Percentiles rank a stretch among this genome's conserved stretches.
phyloP scores from a whole-genome alignment of 1,140 invertebrate genomes.

The Zaprionus tsacasi region DNA sequence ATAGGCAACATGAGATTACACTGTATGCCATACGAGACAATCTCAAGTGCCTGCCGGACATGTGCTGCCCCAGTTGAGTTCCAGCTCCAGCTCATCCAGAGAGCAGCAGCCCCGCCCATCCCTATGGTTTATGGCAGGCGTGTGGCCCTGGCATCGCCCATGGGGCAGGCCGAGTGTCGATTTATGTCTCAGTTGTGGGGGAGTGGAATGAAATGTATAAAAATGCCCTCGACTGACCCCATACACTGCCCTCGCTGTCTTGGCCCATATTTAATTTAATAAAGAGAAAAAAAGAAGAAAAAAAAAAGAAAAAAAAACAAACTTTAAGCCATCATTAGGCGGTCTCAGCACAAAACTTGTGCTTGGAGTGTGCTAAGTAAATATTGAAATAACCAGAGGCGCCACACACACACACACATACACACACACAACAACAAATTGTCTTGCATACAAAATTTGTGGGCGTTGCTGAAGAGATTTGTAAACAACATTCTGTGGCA shows the following conservation, averaged over 20 bases:
- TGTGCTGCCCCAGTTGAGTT: conserved; percentile 39
- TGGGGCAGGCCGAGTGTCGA: conserved; percentile 48
- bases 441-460: conserved; percentile 77
- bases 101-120: too few relatives aligned
- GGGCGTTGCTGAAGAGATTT: conserved; percentile 80
- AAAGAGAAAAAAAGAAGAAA: conserved; percentile 44
- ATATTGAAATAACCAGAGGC: conserved; percentile 72
- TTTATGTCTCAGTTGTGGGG: conserved; percentile 46
- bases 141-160: conserved; percentile 46
- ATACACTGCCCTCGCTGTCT: background rate
- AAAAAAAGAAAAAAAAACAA: conserved; percentile 42
- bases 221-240: conserved; percentile 7
- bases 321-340: conserved; percentile 72
- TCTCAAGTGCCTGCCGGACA: conserved; percentile 63
- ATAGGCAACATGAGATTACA: conserved; percentile 32
- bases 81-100: background rate
- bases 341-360: conserved; percentile 55
- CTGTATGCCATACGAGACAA: conserved; percentile 36
- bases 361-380: conserved; percentile 50
- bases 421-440: conserved; percentile 63
- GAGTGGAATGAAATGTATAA: conserved; percentile 2
- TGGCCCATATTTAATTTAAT: conserved; percentile 70
- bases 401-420: conserved; percentile 22
- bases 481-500: conserved; percentile 81
- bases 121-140: conserved; percentile 64